Percentiles rank a stretch among this genome's conserved stretches.
These are phyloP conservation scores for Eclectus roratus DNA, from an alignment of 2,113 vertebrate species.

Conservation along the genomic window DNA sequence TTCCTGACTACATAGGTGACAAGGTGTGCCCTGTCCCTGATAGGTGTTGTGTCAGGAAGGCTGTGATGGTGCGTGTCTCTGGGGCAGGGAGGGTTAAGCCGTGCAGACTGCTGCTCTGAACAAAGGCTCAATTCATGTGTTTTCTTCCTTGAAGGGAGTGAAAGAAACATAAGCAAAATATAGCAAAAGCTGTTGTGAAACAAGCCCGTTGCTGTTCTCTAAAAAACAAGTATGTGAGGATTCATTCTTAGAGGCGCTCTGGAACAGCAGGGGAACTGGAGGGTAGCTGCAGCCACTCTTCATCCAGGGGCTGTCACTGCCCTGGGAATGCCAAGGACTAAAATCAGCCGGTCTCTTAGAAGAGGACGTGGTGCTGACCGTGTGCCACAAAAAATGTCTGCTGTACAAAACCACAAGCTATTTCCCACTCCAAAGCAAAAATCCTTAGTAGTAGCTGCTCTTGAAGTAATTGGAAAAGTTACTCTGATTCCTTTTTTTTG, in stretches of 20 bases:
- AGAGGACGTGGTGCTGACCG: not conserved
- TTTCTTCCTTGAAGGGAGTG: slow-evolving; percentile 44
- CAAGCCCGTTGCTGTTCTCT: slow-evolving; percentile 47
- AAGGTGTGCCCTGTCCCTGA: not conserved
- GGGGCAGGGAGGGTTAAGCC: slow-evolving; percentile 13
- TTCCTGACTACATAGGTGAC: not conserved
- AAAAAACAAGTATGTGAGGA: slow-evolving; percentile 36
- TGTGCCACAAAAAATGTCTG: slow-evolving; percentile 16
- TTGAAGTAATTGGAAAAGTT: not conserved
- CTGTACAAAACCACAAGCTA: slow-evolving; percentile 27
- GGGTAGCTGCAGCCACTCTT: not conserved
- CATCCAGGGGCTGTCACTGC: not conserved
- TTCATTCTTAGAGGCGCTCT: slow-evolving; percentile 17
- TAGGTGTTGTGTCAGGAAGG: not conserved
- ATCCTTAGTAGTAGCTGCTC: not conserved
- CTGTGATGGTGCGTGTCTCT: rapidly evolving
- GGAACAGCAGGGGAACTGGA: not conserved
- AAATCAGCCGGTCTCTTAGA: slow-evolving; percentile 3
- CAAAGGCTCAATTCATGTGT: slow-evolving; percentile 50
- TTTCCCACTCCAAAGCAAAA: slow-evolving; percentile 28
- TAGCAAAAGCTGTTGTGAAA: slow-evolving; percentile 55
- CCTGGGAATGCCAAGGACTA: not conserved
- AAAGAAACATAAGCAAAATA: slow-evolving; percentile 32
- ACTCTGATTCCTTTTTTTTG: not conserved
- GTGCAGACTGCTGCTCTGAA: slow-evolving; percentile 8